phyloP scores from a whole-genome alignment of 2,888 invertebrate species.

The Choristoneura rosaceana region DNA sequence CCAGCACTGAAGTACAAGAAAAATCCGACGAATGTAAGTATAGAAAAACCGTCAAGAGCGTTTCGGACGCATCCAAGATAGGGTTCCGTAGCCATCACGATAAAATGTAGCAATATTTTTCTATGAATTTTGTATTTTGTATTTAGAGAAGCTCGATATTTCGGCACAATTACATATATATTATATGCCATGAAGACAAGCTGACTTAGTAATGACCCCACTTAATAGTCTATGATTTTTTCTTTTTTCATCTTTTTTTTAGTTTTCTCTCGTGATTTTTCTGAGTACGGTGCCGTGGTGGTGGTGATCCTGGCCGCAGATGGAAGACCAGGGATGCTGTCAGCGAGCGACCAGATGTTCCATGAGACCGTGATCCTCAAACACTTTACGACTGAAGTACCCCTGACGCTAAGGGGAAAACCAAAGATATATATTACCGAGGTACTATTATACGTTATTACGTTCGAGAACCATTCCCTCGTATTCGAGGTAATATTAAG shows the following conservation, averaged over 20 bases:
- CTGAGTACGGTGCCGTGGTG: conserved; percentile 25
- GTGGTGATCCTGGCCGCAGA: conserved; percentile 12
- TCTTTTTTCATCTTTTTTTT: too few relatives aligned
- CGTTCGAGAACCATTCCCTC: too few relatives aligned
- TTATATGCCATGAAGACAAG: too few relatives aligned
- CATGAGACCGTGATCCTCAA: conserved; percentile 19
- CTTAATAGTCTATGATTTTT: too few relatives aligned
- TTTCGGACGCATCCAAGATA: too few relatives aligned
- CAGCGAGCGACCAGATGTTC: conserved; percentile 14
- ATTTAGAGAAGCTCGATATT: too few relatives aligned
- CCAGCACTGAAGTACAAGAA: conserved; percentile 1
- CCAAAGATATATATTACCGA: conserved; percentile 32
- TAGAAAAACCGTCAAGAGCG: background rate
- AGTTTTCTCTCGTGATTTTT: conserved; percentile 29
- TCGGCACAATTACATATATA: too few relatives aligned
- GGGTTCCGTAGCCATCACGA: too few relatives aligned
- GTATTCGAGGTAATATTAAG: too few relatives aligned
- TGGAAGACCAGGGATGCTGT: background rate
- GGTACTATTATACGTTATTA: background rate
- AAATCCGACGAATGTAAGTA: conserved; percentile 13
- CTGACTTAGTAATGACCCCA: too few relatives aligned
- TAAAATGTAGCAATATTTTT: too few relatives aligned
- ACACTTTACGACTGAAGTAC: conserved; percentile 11
- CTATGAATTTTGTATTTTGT: too few relatives aligned
- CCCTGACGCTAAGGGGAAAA: conserved; percentile 4